These are phyloP conservation scores for Ormia ochracea DNA, from an alignment of 2,888 invertebrate species.

Conservation along the genomic window DNA sequence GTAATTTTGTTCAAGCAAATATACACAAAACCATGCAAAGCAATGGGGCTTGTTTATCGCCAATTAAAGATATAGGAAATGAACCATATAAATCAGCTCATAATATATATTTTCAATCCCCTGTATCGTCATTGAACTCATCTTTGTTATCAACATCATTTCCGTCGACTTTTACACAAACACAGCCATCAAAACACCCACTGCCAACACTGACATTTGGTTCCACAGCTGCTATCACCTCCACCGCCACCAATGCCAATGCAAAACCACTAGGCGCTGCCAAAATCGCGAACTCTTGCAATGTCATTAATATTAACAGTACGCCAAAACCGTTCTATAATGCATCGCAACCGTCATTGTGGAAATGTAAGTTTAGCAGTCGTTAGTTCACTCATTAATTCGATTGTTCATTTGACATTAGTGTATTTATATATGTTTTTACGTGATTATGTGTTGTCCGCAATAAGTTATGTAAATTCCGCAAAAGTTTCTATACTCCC, in stretches of 20 bases:
- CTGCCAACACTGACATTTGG: conserved; percentile 63
- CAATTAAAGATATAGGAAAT: conserved; percentile 46
- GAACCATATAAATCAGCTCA: conserved; percentile 53
- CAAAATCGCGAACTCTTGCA: conserved; percentile 53
- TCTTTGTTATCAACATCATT: conserved; percentile 59
- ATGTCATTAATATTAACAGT: conserved; percentile 64
- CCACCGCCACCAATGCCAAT: conserved; percentile 65
- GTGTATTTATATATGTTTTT: background rate
- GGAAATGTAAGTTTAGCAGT: conserved; percentile 74
- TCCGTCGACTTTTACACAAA: conserved; percentile 63
- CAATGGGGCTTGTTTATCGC: background rate
- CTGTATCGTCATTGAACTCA: conserved; percentile 63
- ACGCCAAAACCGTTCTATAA: conserved; percentile 68
- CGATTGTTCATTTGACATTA: no score
- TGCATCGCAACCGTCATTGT: conserved; percentile 72
- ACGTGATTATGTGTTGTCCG: background rate
- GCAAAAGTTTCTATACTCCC: background rate
- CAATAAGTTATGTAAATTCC: background rate
- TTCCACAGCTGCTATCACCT: conserved; percentile 51
- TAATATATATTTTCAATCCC: conserved; percentile 65
- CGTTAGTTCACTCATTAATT: conserved; percentile 64
- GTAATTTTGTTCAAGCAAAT: conserved; percentile 39
- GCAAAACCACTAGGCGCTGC: conserved; percentile 60
- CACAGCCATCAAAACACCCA: conserved; percentile 58
- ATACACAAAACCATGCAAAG: background rate